Evolutionary conservation across 2,113 vertebrate genomes (phyloP).

Genomic region (Chaetorhynchus papuensis): DNA sequence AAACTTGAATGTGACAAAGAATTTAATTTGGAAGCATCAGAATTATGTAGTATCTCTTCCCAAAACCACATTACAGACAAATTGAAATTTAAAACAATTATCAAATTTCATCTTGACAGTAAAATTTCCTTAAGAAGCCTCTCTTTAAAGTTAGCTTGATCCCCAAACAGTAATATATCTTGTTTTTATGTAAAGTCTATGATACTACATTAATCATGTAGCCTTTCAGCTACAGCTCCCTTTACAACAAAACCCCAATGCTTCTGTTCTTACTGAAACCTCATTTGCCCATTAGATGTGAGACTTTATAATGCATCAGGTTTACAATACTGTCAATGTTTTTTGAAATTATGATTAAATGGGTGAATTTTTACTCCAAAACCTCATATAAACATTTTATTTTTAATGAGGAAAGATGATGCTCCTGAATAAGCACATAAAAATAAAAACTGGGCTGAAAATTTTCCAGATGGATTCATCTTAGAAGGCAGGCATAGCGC

Average conservation of each 20-base stretch:
- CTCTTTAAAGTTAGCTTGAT: constrained; percentile 45
- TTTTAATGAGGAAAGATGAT: constrained; percentile 26
- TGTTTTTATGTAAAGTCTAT: neutral
- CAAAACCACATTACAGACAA: neutral
- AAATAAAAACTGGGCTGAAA: neutral
- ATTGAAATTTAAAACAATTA: neutral
- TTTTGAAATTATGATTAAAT: constrained; percentile 10
- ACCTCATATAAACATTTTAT: neutral
- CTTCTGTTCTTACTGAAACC: neutral
- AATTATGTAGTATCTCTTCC: neutral
- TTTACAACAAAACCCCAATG: neutral
- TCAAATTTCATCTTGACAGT: neutral
- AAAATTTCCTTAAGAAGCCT: constrained; percentile 11
- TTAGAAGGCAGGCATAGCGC: neutral
- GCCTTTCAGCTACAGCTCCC: neutral
- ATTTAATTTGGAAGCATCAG: neutral
- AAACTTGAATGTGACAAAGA: constrained; percentile 3
- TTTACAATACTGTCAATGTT: neutral
- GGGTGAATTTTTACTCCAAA: neutral
- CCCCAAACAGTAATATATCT: neutral
- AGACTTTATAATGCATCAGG: neutral
- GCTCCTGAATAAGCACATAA: neutral
- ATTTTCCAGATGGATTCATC: neutral
- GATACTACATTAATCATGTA: neutral
- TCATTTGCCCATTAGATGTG: neutral